These are phyloP conservation scores for Allobates femoralis DNA, from an alignment of 2,797 vertebrate species.

Conservation along the genomic window DNA sequence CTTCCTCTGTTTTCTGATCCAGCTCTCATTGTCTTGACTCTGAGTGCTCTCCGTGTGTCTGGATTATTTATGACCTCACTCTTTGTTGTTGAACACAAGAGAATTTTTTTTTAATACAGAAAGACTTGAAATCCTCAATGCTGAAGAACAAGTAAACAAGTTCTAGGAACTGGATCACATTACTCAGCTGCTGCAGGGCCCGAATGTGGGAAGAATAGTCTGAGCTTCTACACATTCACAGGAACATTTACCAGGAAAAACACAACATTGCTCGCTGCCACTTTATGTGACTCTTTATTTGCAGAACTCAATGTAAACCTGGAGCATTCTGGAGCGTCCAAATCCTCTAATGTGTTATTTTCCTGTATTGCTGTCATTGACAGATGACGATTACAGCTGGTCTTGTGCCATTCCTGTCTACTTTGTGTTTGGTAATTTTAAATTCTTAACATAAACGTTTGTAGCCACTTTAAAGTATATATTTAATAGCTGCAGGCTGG, in stretches of 20 bases:
- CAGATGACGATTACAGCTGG: not conserved
- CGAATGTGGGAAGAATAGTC: not conserved
- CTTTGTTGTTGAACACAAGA: not conserved
- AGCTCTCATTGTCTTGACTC: conserved; percentile 2
- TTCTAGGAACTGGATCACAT: conserved; percentile 1
- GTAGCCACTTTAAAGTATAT: not conserved
- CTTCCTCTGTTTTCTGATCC: not conserved
- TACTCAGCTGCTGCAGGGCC: not conserved
- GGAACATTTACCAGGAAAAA: not conserved
- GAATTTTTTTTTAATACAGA: not conserved
- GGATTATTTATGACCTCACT: not conserved
- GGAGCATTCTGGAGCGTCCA: not conserved
- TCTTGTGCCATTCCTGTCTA: not conserved
- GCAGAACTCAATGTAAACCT: not conserved
- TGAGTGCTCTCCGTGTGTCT: not conserved
- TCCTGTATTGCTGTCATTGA: not conserved
- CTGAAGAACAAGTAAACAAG: not conserved
- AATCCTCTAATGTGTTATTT: not conserved
- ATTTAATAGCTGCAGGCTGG: too few species aligned
- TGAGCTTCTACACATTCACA: not conserved
- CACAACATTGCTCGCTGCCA: not conserved
- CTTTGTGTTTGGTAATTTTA: not conserved
- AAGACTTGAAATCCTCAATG: not conserved
- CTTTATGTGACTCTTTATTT: not conserved
- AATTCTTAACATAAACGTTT: not conserved